Conservation (phyloP, 2,797 vertebrate species). For the Oophaga sylvatica region DNA sequence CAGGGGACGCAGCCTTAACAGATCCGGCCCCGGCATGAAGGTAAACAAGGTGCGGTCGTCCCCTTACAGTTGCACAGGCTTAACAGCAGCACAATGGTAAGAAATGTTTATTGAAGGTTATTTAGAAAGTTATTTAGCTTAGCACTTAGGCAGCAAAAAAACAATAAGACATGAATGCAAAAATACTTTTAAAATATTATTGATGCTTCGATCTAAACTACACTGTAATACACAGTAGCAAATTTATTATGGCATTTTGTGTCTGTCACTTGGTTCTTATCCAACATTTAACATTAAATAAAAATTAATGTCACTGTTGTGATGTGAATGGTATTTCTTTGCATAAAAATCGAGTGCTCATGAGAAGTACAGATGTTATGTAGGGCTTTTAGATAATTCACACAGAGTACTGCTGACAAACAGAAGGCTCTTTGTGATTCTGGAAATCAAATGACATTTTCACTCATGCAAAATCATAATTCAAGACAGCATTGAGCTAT, state of each 20-base stretch:
- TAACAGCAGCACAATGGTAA: background rate
- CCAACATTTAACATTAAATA: slow-evolving; percentile 40
- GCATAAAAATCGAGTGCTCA: slow-evolving; percentile 38
- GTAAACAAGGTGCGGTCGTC: too few relatives aligned
- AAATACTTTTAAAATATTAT: background rate
- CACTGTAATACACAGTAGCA: background rate
- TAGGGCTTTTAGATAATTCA: slow-evolving; percentile 56
- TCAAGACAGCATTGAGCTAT: background rate
- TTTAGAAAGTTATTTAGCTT: background rate
- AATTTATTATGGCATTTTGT: slow-evolving; percentile 22
- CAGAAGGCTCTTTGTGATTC: slow-evolving; percentile 57
- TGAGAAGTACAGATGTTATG: slow-evolving; percentile 48
- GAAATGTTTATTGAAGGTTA: background rate
- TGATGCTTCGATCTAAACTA: background rate
- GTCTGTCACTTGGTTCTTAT: slow-evolving; percentile 1
- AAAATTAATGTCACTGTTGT: slow-evolving; percentile 26
- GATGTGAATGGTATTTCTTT: slow-evolving; percentile 29
- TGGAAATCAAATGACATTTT: slow-evolving; percentile 23
- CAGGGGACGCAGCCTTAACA: too few relatives aligned
- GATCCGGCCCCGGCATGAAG: too few relatives aligned
- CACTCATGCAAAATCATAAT: too few relatives aligned
- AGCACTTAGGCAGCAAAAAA: background rate
- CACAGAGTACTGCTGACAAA: slow-evolving; percentile 36
- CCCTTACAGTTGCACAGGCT: too few relatives aligned
- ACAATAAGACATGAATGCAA: background rate